Conservation (phyloP, 2,797 vertebrate genomes). For the Rhynchonycteris naso region DNA sequence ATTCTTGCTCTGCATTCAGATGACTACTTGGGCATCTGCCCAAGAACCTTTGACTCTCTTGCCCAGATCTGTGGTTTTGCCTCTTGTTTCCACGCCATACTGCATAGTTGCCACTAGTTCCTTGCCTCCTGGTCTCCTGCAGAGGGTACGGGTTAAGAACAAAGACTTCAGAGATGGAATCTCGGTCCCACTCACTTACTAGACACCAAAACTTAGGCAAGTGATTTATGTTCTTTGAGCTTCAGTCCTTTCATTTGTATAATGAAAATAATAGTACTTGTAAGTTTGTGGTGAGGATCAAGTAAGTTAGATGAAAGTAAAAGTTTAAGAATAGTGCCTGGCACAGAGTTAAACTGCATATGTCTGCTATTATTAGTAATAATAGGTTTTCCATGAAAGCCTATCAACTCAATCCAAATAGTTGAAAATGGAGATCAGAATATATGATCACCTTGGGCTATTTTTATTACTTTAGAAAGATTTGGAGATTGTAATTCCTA, state of each 20-base stretch:
- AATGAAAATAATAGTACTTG: not conserved
- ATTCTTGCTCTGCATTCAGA: not conserved
- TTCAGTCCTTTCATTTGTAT: not conserved
- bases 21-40: not conserved
- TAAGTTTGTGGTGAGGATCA: not conserved
- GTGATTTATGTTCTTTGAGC: not conserved
- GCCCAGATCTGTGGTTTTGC: not conserved
- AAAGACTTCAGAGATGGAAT: not conserved
- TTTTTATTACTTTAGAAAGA: slow-evolving; percentile 27
- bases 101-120: not conserved
- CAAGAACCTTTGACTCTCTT: not conserved
- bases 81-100: not conserved
- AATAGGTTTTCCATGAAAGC: not conserved
- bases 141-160: not conserved
- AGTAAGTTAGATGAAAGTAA: not conserved
- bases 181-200: not conserved
- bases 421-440: not conserved
- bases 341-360: not conserved
- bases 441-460: not conserved
- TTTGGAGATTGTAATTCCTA: slow-evolving; percentile 20
- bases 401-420: not conserved
- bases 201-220: not conserved
- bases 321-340: not conserved
- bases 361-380: not conserved
- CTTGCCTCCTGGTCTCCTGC: not conserved